Base-by-base conservation (phyloP, 1,140 invertebrate genomes). In the Ips typographus region DNA sequence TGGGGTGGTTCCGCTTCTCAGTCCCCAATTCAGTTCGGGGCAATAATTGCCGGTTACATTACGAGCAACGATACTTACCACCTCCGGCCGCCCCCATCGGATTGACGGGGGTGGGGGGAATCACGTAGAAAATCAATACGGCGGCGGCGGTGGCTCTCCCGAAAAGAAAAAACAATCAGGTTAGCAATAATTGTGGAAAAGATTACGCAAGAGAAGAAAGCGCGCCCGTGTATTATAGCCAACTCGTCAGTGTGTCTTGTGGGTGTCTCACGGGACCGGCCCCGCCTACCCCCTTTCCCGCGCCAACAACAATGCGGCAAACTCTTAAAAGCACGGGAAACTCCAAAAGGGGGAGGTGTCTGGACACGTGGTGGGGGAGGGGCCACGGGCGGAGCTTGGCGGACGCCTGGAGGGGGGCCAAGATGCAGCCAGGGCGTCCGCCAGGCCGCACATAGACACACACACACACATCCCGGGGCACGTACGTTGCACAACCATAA, bases 291-390 rank as follows among this genome's bases (percentile, higher is more conserved):
- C n/a, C n/a, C n/a, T n/a, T n/a, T 77, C 78, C 73, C 73, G 71
- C 73, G 72, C 64, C 52, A 65, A 73, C 64, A 78, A 78, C 77
- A 78, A 77, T 78, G 74, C 77, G 72, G 70, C 53, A 68, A 66
- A 62, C 70, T 68, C 58, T 65, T 64, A 56, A 6, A 44, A 47
- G 69, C 52, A 56, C 56, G 61, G 61, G 41, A 73, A 78, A 77
- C 77, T 76, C 70, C 76, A 76, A 72, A 73, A 73, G 71, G 71
- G 73, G 78, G 78, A 76, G 78, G 74, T 73, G n/a, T n/a, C 71
- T 74, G 73, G 67, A 74, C 75, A 78, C 76, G 78, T 78, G 77
- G 69, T 71, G 51, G 57, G 56, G 49, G 38, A 47, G 64, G 69
- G 69, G 47, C 38, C 69, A 51, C 39, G 41, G 69, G 69, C 63